A percentile compares a stretch with the other conserved stretches of the same genome.
These are phyloP conservation scores for Cerastis rubricosa DNA, from an alignment of 2,888 invertebrate genomes.

Conservation along the genomic window DNA sequence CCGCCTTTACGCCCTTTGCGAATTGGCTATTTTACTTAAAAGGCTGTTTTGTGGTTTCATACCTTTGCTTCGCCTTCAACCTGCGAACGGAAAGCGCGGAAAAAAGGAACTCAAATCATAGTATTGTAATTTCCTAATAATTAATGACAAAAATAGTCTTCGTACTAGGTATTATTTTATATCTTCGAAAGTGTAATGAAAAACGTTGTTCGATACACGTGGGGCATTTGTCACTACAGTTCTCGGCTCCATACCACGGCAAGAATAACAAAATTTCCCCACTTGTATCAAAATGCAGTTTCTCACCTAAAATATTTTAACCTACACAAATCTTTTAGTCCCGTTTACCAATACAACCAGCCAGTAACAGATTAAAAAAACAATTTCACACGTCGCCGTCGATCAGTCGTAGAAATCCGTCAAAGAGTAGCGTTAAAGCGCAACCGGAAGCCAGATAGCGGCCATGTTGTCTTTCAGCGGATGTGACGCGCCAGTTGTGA, in stretches of 20 bases:
- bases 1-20: no score
- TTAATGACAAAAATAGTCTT: neutral
- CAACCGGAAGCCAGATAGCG: slow-evolving; percentile 63
- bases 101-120: neutral
- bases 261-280: neutral
- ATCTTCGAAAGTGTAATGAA: neutral
- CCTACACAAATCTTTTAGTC: neutral
- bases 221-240: neutral
- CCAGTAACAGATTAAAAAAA: slow-evolving; percentile 32
- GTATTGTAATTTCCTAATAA: neutral
- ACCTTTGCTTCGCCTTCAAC: no score
- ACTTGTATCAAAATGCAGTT: neutral
- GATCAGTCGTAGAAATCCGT: slow-evolving; percentile 47
- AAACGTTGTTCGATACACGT: neutral
- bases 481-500: slow-evolving; percentile 61
- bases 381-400: slow-evolving; percentile 40
- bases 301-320: neutral
- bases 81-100: neutral
- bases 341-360: neutral
- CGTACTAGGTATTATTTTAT: neutral
- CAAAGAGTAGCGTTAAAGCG: slow-evolving; percentile 47
- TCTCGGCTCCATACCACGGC: neutral
- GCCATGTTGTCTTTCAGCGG: slow-evolving; percentile 63
- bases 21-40: no score
- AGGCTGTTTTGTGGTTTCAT: no score